Evolutionary conservation across 2,888 invertebrate genomes (phyloP), one percentile per base, ranked within the genome.

Genomic region (Cyclophora albipunctata): DNA sequence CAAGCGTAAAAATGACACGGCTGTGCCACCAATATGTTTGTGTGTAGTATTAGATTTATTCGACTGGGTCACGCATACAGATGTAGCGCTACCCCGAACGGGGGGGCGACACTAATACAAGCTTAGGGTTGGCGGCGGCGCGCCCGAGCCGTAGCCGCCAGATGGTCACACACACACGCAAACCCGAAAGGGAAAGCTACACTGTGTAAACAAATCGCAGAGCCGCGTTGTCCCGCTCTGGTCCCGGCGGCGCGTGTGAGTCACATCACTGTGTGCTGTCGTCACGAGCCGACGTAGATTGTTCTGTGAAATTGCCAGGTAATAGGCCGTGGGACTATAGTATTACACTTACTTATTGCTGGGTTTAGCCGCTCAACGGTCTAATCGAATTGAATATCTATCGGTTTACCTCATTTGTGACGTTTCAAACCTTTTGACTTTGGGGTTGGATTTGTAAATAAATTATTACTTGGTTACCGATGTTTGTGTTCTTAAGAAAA

Each of bases 301-400:
- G 84, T 85, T 85, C 87, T 84, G 86, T 86, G 85, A 87, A 87
- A 87, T 88, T 87, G 86, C 84, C 87, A 88, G 88, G 88, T 88
- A 88, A 87, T 88, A 88, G 86, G 84, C 84, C 76, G 79, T 77
- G 79, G 79, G 81, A 80, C 85, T 86, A 80, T 84, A 81, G 79
- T 75, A 84, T 85, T 86, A 86, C 85, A 86, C 82, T 82, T 83
- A 86, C 82, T 85, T 84, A 85, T 84, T 84, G 81, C 78, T 78
- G 75, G 78, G 77, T 74, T 84, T 81, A 82, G 78, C 70, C 73
- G 80, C 75, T 80, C 76, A 76, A 78, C 76, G 71, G 73, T 73
- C 75, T 84, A 82, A 86, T 83, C 82, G 78, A 83, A 83, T 83
- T 81, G 74, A 84, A 82, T 81, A 78, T 75, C 71, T 73, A 69